phyloP scores from a whole-genome alignment of 2,113 vertebrate species.

The Nettapus auritus region DNA sequence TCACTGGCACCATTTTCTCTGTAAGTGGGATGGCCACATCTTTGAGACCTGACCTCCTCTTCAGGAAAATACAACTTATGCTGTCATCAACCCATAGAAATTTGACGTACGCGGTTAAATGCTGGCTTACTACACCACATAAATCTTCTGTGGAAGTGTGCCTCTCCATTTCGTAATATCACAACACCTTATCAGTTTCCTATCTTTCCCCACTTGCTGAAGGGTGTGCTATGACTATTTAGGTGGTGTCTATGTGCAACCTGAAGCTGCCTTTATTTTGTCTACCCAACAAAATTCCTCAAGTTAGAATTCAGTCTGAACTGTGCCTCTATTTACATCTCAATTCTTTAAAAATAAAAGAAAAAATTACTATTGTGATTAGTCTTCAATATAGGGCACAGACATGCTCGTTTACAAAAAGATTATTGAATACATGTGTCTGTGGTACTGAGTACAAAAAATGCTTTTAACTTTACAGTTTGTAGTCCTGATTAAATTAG shows the following conservation, averaged over 20 bases:
- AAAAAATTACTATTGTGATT: neutral
- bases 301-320: neutral
- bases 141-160: constrained; percentile 14
- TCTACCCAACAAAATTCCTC: neutral
- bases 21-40: neutral
- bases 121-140: neutral
- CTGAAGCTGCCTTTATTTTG: neutral
- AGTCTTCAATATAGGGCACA: neutral
- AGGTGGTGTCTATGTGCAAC: neutral
- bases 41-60: neutral
- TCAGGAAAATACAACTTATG: neutral
- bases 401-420: neutral
- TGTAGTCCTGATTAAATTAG: neutral
- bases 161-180: neutral
- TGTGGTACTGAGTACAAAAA: neutral
- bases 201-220: neutral
- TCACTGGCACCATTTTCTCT: neutral
- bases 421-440: neutral
- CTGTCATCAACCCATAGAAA: constrained; percentile 28
- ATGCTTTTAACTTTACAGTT: neutral
- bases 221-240: neutral
- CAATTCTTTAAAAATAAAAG: neutral
- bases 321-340: neutral
- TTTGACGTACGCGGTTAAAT: neutral
- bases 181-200: neutral